Conservation (phyloP, 2,797 vertebrate genomes). For the Sardinella longiceps region DNA sequence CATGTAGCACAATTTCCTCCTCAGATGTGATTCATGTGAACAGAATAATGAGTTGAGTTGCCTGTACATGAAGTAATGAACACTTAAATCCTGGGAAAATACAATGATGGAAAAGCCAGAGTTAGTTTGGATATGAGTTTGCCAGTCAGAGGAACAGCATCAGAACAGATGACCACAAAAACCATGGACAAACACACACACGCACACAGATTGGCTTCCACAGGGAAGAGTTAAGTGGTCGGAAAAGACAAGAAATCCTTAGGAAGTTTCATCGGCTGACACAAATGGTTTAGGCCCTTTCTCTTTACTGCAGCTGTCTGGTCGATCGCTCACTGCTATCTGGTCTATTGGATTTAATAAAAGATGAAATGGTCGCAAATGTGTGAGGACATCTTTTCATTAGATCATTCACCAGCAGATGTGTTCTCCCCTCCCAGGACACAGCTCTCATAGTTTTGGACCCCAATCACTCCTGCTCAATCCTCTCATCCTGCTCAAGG, state of each 20-base stretch:
- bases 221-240: slow-evolving; percentile 39
- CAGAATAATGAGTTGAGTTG: neutral
- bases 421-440: neutral
- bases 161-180: slow-evolving; percentile 38
- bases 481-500: slow-evolving; percentile 18
- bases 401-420: slow-evolving; percentile 38
- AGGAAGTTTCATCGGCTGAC: slow-evolving; percentile 46
- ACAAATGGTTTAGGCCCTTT: slow-evolving; percentile 41
- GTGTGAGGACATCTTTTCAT: slow-evolving; percentile 43
- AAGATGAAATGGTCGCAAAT: slow-evolving; percentile 41
- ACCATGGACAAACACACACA: slow-evolving; percentile 31
- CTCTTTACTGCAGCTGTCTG: slow-evolving; percentile 37
- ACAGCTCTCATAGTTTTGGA: slow-evolving; percentile 22
- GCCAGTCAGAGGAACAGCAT: slow-evolving; percentile 37
- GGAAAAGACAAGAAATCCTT: slow-evolving; percentile 32
- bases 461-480: slow-evolving; percentile 25
- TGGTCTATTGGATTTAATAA: slow-evolving; percentile 47
- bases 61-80: slow-evolving; percentile 34
- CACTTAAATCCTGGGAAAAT: slow-evolving; percentile 33
- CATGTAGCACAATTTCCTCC: slow-evolving; percentile 18
- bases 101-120: slow-evolving; percentile 39
- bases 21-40: slow-evolving; percentile 32
- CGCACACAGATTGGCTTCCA: slow-evolving; percentile 33
- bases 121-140: slow-evolving; percentile 38
- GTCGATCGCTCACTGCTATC: slow-evolving; percentile 36